These are phyloP conservation scores for Lonchura striata DNA, from an alignment of 2,113 vertebrate species.

Conservation along the genomic window DNA sequence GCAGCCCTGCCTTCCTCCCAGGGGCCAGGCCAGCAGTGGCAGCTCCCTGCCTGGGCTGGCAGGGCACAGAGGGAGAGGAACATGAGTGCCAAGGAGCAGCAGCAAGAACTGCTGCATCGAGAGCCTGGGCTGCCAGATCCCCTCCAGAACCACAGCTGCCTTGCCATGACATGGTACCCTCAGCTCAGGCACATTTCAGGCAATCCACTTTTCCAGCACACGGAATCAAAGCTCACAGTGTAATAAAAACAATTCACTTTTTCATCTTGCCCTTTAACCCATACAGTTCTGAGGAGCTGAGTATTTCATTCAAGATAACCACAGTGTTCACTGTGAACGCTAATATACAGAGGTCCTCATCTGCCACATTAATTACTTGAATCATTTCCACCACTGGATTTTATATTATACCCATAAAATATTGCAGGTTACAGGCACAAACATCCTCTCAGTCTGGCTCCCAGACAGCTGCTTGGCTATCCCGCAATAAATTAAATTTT, in stretches of 20 bases:
- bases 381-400: neutral
- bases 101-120: neutral
- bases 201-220: neutral
- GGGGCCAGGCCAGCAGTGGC: neutral
- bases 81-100: neutral
- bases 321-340: neutral
- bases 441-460: neutral
- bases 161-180: rapidly evolving
- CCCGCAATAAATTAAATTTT: neutral
- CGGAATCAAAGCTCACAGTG: neutral
- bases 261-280: neutral
- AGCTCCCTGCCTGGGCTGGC: neutral
- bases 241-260: neutral
- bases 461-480: neutral
- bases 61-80: neutral
- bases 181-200: neutral
- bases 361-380: neutral
- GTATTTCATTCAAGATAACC: neutral
- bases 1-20: neutral
- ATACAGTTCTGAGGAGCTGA: neutral
- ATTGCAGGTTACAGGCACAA: neutral
- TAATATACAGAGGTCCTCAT: neutral
- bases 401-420: neutral
- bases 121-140: neutral
- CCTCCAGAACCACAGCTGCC: neutral